phyloP scores from a whole-genome alignment of 2,888 invertebrate genomes.

The Lithodes maja region DNA sequence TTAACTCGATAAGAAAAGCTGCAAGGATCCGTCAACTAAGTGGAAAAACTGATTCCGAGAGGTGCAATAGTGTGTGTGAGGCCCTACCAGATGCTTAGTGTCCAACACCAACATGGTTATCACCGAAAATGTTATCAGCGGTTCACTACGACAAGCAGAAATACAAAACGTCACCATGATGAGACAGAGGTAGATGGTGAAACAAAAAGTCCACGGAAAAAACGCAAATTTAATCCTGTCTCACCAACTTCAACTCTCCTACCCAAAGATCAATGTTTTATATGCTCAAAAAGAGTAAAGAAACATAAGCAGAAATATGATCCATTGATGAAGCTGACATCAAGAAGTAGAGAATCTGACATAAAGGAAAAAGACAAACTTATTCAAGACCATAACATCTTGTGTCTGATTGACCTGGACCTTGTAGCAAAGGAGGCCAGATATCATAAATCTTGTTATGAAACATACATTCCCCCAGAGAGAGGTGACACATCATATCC shows the following conservation, averaged over 20 bases:
- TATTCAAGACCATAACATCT: background rate
- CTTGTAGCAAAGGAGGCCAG: constrained; percentile 22
- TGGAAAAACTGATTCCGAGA: too few relatives aligned
- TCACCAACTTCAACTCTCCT: background rate
- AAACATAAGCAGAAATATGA: constrained; percentile 25
- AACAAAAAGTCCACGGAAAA: constrained; percentile 9
- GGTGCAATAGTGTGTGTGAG: too few relatives aligned
- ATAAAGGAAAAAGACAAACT: background rate
- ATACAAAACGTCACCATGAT: background rate
- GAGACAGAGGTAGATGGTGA: background rate
- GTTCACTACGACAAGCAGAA: background rate
- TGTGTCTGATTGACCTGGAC: constrained; percentile 3
- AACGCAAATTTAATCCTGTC: background rate
- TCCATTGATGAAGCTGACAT: constrained; percentile 6
- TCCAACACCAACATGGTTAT: background rate
- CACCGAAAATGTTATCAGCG: background rate
- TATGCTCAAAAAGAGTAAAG: constrained; percentile 25
- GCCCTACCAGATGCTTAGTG: too few relatives aligned
- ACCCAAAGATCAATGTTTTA: background rate
- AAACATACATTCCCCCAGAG: background rate
- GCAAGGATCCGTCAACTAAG: too few relatives aligned
- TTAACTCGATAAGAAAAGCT: too few relatives aligned
- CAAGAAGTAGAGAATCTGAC: constrained; percentile 25
- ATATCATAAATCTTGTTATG: constrained; percentile 30
- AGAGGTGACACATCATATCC: background rate